A percentile compares a stretch with the other conserved stretches of the same genome.
Conservation (phyloP, 37 sponge, comb jelly and placozoan genomes). For the Agelas oroides region DNA sequence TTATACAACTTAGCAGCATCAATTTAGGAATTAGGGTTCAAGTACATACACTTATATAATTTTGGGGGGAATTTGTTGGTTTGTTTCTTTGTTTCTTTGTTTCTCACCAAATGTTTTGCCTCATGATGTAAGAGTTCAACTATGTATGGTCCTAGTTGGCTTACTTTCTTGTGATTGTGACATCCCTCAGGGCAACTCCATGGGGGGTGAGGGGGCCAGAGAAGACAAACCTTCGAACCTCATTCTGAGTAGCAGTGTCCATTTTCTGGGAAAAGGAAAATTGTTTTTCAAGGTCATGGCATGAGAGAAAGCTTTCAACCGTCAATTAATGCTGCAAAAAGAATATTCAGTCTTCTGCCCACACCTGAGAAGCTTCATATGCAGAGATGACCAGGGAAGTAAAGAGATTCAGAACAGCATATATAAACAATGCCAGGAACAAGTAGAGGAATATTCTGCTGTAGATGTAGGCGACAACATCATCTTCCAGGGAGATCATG, state of each 20-base stretch:
- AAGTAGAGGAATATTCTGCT: slow-evolving; percentile 55
- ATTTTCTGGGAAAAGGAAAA: not conserved
- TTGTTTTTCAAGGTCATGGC: too few species aligned
- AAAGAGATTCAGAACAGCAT: slow-evolving; percentile 67
- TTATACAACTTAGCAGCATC: too few species aligned
- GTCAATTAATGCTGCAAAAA: too few species aligned
- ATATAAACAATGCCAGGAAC: slow-evolving; percentile 58
- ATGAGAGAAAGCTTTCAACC: too few species aligned
- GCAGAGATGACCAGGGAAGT: slow-evolving; percentile 54
- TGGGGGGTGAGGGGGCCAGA: slow-evolving; percentile 59
- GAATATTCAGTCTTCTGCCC: too few species aligned
- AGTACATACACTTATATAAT: too few species aligned
- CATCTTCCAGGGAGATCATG: slow-evolving; percentile 2
- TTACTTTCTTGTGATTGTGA: slow-evolving; percentile 52
- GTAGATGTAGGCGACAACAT: slow-evolving; percentile 40
- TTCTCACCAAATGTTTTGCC: too few species aligned
- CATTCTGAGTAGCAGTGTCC: slow-evolving; percentile 47
- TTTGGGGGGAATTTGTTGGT: too few species aligned
- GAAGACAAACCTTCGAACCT: slow-evolving; percentile 64
- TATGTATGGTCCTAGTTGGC: too few species aligned
- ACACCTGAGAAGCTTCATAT: slow-evolving; percentile 62
- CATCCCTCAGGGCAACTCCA: slow-evolving; percentile 58
- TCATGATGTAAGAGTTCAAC: too few species aligned
- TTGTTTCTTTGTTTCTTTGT: too few species aligned
- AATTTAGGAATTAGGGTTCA: too few species aligned